phyloP scores from a whole-genome alignment of 2,888 invertebrate species.

The Ophion ellenae region DNA sequence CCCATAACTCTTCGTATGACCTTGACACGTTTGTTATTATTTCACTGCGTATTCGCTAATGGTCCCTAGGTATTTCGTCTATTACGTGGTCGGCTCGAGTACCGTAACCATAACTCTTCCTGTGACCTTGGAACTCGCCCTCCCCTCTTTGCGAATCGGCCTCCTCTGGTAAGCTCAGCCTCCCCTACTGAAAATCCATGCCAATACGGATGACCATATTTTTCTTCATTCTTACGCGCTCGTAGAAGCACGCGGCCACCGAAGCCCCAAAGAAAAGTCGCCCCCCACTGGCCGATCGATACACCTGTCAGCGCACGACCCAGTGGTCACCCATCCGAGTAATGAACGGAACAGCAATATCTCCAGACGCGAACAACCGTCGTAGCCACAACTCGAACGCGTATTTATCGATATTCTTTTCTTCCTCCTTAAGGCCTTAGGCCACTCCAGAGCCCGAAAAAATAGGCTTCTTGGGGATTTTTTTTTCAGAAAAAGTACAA shows the following conservation, averaged over 20 bases:
- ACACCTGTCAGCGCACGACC: constrained; percentile 3
- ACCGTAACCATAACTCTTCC: background rate
- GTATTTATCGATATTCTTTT: background rate
- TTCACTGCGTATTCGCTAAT: background rate
- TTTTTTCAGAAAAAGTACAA: too few species aligned
- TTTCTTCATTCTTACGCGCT: constrained; percentile 21
- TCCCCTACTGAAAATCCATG: constrained; percentile 4
- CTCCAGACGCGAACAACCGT: background rate
- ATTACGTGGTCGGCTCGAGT: background rate
- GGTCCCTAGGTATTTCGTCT: background rate
- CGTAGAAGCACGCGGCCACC: background rate
- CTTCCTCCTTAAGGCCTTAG: background rate
- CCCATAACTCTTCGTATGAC: background rate
- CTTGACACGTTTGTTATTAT: background rate
- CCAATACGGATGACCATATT: constrained; percentile 24
- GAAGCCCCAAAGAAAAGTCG: constrained; percentile 19
- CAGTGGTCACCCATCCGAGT: constrained; percentile 30
- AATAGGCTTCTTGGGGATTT: too few species aligned
- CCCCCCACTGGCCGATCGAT: constrained; percentile 22
- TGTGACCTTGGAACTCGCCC: background rate
- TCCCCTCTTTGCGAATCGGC: background rate
- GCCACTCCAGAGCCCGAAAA: too few species aligned
- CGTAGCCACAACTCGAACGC: background rate
- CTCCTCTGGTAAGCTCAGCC: background rate
- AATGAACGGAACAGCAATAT: constrained; percentile 7